Conservation (phyloP, 2,888 invertebrate species). For the Dioctria rufipes region DNA sequence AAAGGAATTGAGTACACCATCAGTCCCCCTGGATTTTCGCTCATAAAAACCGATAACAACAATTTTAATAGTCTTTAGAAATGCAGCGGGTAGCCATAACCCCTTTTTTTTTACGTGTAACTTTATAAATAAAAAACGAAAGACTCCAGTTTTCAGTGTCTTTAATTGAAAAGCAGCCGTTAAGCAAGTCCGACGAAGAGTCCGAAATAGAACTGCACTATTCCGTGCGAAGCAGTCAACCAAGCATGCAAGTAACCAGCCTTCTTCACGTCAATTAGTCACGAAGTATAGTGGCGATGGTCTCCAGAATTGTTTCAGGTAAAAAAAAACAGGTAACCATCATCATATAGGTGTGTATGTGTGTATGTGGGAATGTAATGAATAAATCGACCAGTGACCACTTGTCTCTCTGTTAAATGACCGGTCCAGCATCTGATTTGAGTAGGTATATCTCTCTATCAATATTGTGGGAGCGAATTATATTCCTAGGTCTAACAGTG, state of each 20-base stretch:
- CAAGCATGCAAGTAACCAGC: slow-evolving; percentile 5
- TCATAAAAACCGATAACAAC: no score
- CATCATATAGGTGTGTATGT: neutral
- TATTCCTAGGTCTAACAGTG: neutral
- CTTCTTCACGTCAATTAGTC: slow-evolving; percentile 44
- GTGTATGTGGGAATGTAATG: neutral
- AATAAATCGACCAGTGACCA: neutral
- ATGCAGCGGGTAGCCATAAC: slow-evolving; percentile 10
- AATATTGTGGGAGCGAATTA: slow-evolving; percentile 17
- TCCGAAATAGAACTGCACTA: slow-evolving; percentile 29
- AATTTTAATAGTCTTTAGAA: no score
- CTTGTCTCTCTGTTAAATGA: slow-evolving; percentile 24
- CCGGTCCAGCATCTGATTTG: neutral
- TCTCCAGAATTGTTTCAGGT: slow-evolving; percentile 7
- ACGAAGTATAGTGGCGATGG: slow-evolving; percentile 15
- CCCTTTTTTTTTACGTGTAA: slow-evolving; percentile 6
- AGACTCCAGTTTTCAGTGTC: neutral
- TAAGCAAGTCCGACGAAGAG: slow-evolving; percentile 23
- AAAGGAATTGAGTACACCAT: neutral
- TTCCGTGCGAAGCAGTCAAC: slow-evolving; percentile 20
- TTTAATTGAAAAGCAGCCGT: slow-evolving; percentile 19
- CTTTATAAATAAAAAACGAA: neutral
- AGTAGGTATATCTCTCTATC: no score
- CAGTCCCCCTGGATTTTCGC: neutral
- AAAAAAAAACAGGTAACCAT: slow-evolving; percentile 11